A percentile compares a stretch with the other conserved stretches of the same genome.
Conservation (phyloP, 1,140 invertebrate genomes). For the Eupristina koningsbergeri region DNA sequence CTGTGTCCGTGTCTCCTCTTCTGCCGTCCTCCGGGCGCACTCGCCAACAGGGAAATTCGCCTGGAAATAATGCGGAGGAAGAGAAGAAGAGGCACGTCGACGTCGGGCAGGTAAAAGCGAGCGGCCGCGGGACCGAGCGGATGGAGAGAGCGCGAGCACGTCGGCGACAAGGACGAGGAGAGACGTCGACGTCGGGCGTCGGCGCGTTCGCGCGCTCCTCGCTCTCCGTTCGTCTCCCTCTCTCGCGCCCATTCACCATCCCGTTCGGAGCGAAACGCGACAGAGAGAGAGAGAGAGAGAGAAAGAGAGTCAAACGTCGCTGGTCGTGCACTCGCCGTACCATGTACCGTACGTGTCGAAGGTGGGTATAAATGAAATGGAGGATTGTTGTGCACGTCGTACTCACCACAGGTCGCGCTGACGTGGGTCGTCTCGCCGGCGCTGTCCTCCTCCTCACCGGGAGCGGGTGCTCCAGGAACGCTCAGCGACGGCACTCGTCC, state of each 20-base stretch:
- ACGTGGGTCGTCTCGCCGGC: constrained; percentile 54
- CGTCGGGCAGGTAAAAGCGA: not conserved
- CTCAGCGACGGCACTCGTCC: not conserved
- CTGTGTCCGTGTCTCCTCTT: too few species aligned
- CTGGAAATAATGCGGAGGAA: not conserved
- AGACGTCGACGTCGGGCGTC: constrained; percentile 40
- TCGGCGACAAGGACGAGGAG: constrained; percentile 20
- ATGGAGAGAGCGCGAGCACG: constrained; percentile 1
- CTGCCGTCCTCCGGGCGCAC: not conserved
- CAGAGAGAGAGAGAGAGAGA: constrained; percentile 48
- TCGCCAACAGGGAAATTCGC: not conserved
- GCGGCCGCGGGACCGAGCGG: not conserved
- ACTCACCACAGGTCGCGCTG: constrained; percentile 64
- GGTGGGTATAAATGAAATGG: constrained; percentile 25
- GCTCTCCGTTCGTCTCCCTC: constrained; percentile 1
- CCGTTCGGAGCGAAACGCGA: not conserved
- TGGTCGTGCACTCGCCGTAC: constrained; percentile 11
- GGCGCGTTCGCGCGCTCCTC: constrained; percentile 15
- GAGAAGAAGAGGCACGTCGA: too few species aligned
- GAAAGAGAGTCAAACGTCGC: constrained; percentile 48
- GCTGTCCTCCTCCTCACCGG: not conserved
- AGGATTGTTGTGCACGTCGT: constrained; percentile 22
- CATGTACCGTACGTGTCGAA: constrained; percentile 12
- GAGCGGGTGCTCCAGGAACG: too few species aligned
- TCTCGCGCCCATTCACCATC: not conserved